phyloP scores from a whole-genome alignment of 2,888 invertebrate species.

The Toxonevra muliebris region DNA sequence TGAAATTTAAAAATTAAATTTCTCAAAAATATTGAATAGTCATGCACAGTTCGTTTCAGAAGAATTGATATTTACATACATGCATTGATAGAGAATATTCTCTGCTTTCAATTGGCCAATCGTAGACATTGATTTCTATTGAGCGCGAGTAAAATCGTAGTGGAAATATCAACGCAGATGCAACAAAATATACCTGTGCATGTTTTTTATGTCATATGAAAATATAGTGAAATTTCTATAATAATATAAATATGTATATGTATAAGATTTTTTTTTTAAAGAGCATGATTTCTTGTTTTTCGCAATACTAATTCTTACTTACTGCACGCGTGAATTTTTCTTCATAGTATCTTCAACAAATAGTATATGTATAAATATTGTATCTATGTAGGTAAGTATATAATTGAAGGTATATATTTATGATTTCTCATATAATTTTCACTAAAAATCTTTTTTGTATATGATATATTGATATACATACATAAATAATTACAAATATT shows the following conservation, averaged over 20 bases:
- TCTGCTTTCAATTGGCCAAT: no score
- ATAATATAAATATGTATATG: slow-evolving; percentile 16
- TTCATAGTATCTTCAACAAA: slow-evolving; percentile 7
- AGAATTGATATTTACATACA: no score
- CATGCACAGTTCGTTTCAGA: no score
- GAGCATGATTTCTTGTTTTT: not conserved
- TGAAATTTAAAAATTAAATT: no score
- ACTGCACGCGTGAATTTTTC: not conserved
- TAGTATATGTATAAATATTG: slow-evolving; percentile 6
- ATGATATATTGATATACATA: slow-evolving; percentile 1
- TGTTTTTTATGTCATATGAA: slow-evolving; percentile 18
- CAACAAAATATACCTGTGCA: not conserved
- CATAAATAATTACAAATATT: slow-evolving; percentile 16
- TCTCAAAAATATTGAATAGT: no score
- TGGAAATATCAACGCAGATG: no score
- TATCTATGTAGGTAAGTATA: slow-evolving; percentile 14
- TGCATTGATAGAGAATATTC: no score
- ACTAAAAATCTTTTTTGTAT: no score
- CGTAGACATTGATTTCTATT: no score
- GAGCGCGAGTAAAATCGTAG: no score
- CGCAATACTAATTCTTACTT: not conserved
- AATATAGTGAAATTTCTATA: slow-evolving; percentile 17
- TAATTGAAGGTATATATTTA: slow-evolving; percentile 23
- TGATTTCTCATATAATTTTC: not conserved
- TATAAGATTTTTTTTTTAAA: slow-evolving; percentile 4